Evolutionary conservation across 1,140 invertebrate species (phyloP).

Genomic region (Leptinotarsa undecemlineata): DNA sequence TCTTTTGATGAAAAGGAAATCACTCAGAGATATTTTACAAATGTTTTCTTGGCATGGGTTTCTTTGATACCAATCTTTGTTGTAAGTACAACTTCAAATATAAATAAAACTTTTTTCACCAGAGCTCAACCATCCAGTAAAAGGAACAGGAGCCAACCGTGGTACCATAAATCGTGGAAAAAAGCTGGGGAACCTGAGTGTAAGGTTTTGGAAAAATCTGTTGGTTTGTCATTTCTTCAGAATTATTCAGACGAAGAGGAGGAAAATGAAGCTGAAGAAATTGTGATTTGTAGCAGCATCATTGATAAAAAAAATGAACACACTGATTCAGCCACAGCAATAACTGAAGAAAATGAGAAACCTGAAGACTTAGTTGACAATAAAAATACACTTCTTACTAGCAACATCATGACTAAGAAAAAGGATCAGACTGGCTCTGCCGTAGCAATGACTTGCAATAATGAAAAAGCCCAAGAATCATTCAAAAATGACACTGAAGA

Average conservation of each 20-base stretch:
- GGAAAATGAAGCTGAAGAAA: slow-evolving; percentile 32
- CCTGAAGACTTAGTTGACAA: background rate
- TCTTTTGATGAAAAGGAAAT: too few relatives aligned
- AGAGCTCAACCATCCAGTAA: slow-evolving; percentile 17
- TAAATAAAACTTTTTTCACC: background rate
- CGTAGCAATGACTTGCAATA: too few relatives aligned
- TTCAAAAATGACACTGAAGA: too few relatives aligned
- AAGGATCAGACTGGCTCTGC: too few relatives aligned
- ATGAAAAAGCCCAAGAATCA: too few relatives aligned
- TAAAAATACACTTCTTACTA: slow-evolving; percentile 5
- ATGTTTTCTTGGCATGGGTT: background rate
- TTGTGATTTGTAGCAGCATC: slow-evolving; percentile 15
- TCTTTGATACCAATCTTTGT: too few relatives aligned
- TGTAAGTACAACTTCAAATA: too few relatives aligned
- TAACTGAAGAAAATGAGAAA: background rate
- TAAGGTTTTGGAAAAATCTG: slow-evolving; percentile 46
- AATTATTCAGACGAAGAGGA: slow-evolving; percentile 48
- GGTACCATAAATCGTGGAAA: slow-evolving; percentile 46
- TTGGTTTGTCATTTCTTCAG: slow-evolving; percentile 49
- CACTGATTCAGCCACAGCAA: background rate
- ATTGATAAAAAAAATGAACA: slow-evolving; percentile 13
- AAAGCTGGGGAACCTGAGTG: slow-evolving; percentile 37
- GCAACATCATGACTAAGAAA: too few relatives aligned
- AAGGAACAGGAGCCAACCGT: slow-evolving; percentile 31
- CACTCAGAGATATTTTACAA: background rate